A percentile compares a stretch with the other conserved stretches of the same genome.
Evolutionary conservation across 2,888 invertebrate genomes (phyloP).

Genomic region (Idaea straminata): DNA sequence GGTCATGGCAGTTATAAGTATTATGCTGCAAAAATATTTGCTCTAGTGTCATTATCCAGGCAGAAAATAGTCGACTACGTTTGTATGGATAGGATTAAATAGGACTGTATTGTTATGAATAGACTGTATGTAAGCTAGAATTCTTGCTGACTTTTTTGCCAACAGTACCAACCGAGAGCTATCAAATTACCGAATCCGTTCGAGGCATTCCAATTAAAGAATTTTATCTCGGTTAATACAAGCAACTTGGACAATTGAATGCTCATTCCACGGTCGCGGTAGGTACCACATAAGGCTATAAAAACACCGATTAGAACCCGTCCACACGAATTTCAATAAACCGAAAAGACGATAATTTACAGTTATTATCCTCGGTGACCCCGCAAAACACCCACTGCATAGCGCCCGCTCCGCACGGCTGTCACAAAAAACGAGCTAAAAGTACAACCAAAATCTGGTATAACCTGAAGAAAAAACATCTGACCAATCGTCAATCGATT

Average conservation of each 20-base stretch:
- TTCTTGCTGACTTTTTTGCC: background rate
- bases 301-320: slow-evolving; percentile 65
- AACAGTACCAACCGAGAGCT: background rate
- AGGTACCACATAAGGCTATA: slow-evolving; percentile 19
- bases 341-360: slow-evolving; percentile 75
- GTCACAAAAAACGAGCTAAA: slow-evolving; percentile 71
- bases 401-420: slow-evolving; percentile 59
- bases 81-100: too few relatives aligned
- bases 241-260: background rate
- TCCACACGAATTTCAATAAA: slow-evolving; percentile 74
- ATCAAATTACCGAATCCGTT: background rate
- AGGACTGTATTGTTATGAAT: background rate
- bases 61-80: too few relatives aligned
- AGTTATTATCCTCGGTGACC: slow-evolving; percentile 79
- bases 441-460: slow-evolving; percentile 71
- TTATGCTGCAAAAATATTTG: too few relatives aligned
- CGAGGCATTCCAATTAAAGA: background rate
- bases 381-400: slow-evolving; percentile 77
- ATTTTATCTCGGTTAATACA: background rate
- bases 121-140: background rate
- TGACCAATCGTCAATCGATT: slow-evolving; percentile 34
- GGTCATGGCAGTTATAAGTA: too few relatives aligned
- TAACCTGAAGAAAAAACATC: slow-evolving; percentile 65
- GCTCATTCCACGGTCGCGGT: slow-evolving; percentile 8
- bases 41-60: too few relatives aligned